Evolutionary conservation across 2,888 invertebrate species (phyloP), one percentile per base, ranked within the genome.

Genomic region (Heterodera filipjevi): DNA sequence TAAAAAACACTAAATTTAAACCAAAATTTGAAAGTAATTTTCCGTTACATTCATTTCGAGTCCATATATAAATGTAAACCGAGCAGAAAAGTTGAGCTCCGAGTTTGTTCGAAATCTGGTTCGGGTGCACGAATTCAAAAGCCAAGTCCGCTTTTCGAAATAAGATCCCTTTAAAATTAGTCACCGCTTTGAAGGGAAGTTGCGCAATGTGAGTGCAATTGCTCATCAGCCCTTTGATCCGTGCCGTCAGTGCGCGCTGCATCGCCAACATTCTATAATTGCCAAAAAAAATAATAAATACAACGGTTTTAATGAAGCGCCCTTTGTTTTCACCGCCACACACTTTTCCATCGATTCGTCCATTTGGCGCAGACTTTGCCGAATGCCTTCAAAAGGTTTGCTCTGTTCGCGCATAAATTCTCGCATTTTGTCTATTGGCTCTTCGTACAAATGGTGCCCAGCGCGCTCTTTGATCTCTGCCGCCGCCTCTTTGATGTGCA

Each of bases 401-500:
- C 44, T 59, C n/a, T 78, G 64, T n/a, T 46, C 78, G 6, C 30
- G 39, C 6, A 80, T 19, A n/a, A 68, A 71, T 27, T 64, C 39
- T 27, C 44, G 53, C 32, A 79, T 32, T 80, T 79, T 79, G 10
- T 71, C 66, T 39, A 79, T 64, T 19, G 78, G 70, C 5, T 83
- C 81, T 66, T 81, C 49, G 12, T 72, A 32, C 16, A 82, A 49
- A 14, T 78, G 76, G 12, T 32, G 46, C 22, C 76, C 79, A 22
- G 84, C 84, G 74, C 83, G 83, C 14, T 81, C 81, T 66, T 83
- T 80, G 33, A 85, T 80, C 66, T 86, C 85, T 33, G 83, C 77
- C 32, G 79, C 81, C 30, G 83, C 81, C 49, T 78, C 81, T 77
- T 82, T 80, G 19, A 86, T 84, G 71, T 84, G 81, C 16, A 79